Evolutionary conservation across 1,140 invertebrate genomes (phyloP).

Genomic region (Gonioctena quinquepunctata): DNA sequence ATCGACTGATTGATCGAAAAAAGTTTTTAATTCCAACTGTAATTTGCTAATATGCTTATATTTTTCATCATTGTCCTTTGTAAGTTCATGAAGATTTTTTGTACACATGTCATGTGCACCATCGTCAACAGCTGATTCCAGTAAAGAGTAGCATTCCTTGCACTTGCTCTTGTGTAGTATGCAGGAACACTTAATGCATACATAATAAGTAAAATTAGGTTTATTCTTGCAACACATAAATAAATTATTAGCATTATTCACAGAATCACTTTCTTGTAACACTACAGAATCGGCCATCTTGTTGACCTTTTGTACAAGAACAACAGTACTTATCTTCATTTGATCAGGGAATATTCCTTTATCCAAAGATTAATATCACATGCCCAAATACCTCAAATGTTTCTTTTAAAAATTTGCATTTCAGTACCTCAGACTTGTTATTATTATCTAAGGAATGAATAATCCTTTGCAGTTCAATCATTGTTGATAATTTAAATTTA

Average conservation of each 20-base stretch:
- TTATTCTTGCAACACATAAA: neutral
- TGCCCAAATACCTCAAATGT: neutral
- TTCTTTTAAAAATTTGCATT: neutral
- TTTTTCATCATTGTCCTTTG: no score
- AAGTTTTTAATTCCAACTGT: no score
- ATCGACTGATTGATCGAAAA: no score
- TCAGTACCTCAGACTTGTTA: neutral
- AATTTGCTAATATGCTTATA: no score
- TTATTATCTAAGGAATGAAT: slow-evolving; percentile 1
- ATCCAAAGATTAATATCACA: neutral
- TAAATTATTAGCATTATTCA: neutral
- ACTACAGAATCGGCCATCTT: slow-evolving; percentile 8
- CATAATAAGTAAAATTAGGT: neutral
- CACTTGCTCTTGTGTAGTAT: neutral
- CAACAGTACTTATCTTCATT: neutral
- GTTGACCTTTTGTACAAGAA: neutral
- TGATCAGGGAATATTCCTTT: slow-evolving; percentile 1
- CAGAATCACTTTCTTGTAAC: neutral
- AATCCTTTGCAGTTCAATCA: neutral
- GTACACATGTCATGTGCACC: neutral
- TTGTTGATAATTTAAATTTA: neutral
- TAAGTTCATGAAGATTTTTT: neutral
- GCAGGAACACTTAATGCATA: slow-evolving; percentile 3
- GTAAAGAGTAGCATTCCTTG: neutral
- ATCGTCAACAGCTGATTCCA: neutral